Conservation (phyloP, 92 coral and sea anemone species). For the Porites cylindrica region DNA sequence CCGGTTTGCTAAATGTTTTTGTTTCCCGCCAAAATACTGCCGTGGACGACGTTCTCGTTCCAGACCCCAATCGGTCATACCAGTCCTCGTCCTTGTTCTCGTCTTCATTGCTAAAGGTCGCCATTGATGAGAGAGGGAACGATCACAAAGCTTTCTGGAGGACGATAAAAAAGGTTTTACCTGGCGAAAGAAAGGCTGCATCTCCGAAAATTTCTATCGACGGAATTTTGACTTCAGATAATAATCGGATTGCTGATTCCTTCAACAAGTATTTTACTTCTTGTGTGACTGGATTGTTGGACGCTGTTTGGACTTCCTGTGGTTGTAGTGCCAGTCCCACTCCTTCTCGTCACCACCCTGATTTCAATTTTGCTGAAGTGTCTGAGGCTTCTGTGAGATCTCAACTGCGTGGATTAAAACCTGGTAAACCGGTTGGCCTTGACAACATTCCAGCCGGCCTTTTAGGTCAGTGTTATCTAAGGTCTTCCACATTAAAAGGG, state of each 20-base stretch:
- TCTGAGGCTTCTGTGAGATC: slow-evolving; percentile 16
- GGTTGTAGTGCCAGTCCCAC: neutral
- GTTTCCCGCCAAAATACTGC: too few species aligned
- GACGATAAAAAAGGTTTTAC: slow-evolving; percentile 58
- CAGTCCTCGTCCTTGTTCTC: too few species aligned
- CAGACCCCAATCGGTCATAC: too few species aligned
- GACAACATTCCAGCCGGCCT: neutral
- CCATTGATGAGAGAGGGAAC: slow-evolving; percentile 18
- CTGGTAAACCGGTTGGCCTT: slow-evolving; percentile 11
- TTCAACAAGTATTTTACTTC: slow-evolving; percentile 58
- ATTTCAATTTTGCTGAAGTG: slow-evolving; percentile 16
- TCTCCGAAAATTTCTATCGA: slow-evolving; percentile 39
- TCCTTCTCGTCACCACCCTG: slow-evolving; percentile 8
- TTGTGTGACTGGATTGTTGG: slow-evolving; percentile 45
- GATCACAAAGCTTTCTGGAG: slow-evolving; percentile 62
- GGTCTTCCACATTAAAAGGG: too few species aligned
- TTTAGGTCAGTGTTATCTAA: neutral
- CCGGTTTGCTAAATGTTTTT: too few species aligned
- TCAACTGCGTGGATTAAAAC: slow-evolving; percentile 4
- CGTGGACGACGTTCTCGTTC: too few species aligned
- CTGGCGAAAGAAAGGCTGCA: slow-evolving; percentile 50
- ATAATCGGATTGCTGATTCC: slow-evolving; percentile 53
- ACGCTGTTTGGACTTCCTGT: slow-evolving; percentile 11
- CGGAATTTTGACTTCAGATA: slow-evolving; percentile 39
- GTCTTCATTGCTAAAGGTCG: too few species aligned